These are phyloP conservation scores for Trichopria drosophilae DNA, from an alignment of 2,888 invertebrate genomes.

Conservation along the genomic window DNA sequence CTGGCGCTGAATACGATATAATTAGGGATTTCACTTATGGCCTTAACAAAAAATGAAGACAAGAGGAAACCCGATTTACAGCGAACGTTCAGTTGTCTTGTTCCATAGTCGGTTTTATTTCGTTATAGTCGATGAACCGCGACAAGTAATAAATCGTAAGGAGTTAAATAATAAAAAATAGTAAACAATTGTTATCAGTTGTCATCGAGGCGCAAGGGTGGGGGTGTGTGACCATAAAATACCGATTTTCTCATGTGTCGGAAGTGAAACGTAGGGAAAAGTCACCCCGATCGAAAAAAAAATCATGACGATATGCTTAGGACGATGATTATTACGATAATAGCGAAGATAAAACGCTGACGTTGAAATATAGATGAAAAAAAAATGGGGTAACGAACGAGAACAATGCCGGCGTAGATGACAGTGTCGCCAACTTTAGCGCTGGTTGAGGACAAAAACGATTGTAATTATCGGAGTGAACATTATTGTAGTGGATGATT, in stretches of 20 bases:
- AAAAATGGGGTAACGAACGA: conserved; percentile 33
- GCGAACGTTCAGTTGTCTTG: conserved; percentile 37
- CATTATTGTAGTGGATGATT: conserved; percentile 52
- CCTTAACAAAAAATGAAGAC: conserved; percentile 47
- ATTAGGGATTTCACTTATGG: conserved; percentile 54
- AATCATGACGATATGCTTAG: conserved; percentile 13
- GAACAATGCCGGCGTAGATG: conserved; percentile 34
- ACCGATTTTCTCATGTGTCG: too few species aligned
- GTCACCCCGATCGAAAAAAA: too few species aligned
- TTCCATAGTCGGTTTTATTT: too few species aligned
- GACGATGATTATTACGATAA: conserved; percentile 8
- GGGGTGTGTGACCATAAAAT: too few species aligned
- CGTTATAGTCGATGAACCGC: too few species aligned
- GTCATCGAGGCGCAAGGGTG: too few species aligned
- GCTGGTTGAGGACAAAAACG: conserved; percentile 36
- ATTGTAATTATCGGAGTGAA: conserved; percentile 50
- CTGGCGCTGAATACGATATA: conserved; percentile 46
- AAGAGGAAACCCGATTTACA: conserved; percentile 35
- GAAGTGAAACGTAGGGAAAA: too few species aligned
- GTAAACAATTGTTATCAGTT: too few species aligned
- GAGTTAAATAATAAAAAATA: too few species aligned
- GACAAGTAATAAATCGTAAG: too few species aligned
- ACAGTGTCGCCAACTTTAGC: conserved; percentile 33
- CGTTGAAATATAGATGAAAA: conserved; percentile 16
- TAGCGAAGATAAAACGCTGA: conserved; percentile 8